A percentile compares a stretch with the other conserved stretches of the same genome.
Evolutionary conservation across 2,113 vertebrate species (phyloP).

Genomic region (Phocoena sinus): DNA sequence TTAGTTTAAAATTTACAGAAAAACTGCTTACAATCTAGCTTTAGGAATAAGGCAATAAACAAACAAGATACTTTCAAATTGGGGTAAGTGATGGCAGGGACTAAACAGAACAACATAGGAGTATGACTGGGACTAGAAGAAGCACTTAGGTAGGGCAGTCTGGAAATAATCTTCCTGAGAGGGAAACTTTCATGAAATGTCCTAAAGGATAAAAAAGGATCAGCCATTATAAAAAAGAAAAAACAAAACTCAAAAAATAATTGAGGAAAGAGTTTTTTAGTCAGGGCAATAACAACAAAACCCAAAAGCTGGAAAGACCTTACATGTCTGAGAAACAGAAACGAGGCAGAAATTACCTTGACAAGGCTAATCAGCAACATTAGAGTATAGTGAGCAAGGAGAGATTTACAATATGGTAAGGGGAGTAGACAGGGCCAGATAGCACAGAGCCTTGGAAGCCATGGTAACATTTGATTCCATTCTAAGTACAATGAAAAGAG

Average conservation of each 20-base stretch:
- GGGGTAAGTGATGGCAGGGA: background rate
- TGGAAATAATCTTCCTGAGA: background rate
- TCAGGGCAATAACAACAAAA: background rate
- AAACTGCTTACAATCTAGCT: background rate
- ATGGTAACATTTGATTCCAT: background rate
- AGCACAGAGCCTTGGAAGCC: background rate
- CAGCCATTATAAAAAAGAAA: background rate
- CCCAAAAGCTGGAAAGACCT: background rate
- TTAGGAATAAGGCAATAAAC: background rate
- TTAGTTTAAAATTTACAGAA: background rate
- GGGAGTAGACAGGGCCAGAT: background rate
- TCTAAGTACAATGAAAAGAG: background rate
- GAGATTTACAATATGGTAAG: background rate
- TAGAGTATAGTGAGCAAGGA: background rate
- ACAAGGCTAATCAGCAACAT: background rate
- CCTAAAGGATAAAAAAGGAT: background rate
- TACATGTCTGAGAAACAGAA: background rate
- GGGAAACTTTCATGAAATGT: background rate
- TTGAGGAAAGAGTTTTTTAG: background rate
- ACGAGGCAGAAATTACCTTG: background rate
- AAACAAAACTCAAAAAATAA: background rate
- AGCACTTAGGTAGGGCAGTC: background rate
- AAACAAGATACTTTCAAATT: background rate
- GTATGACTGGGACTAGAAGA: background rate
- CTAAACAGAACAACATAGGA: background rate